Evolutionary conservation across 2,113 vertebrate genomes (phyloP).

Genomic region (Typhlomys cinereus): DNA sequence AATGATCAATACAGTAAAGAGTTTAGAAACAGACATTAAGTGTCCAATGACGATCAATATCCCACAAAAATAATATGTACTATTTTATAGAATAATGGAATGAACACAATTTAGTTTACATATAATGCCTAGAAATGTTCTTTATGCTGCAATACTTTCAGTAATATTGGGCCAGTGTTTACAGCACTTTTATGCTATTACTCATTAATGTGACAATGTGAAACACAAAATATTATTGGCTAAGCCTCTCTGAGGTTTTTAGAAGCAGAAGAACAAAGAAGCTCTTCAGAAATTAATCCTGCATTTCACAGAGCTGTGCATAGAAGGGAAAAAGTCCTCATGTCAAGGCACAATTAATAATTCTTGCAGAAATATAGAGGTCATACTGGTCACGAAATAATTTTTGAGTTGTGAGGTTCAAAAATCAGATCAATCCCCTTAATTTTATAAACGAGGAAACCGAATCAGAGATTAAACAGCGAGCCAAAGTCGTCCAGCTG

Average conservation of each 20-base stretch:
- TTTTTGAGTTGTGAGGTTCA: conserved; percentile 15
- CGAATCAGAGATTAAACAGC: conserved; percentile 31
- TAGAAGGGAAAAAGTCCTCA: background rate
- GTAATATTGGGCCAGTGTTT: background rate
- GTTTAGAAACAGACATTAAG: background rate
- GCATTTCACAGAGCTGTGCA: background rate
- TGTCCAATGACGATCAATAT: background rate
- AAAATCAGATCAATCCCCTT: conserved; percentile 1
- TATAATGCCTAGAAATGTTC: background rate
- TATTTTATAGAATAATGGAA: conserved; percentile 7
- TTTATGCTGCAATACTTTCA: background rate
- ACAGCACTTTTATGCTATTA: background rate
- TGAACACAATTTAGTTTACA: background rate
- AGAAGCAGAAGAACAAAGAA: background rate
- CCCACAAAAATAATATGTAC: background rate
- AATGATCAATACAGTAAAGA: background rate
- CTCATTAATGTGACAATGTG: background rate
- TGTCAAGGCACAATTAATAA: conserved; percentile 14
- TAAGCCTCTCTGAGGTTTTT: background rate
- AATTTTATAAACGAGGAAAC: conserved; percentile 49
- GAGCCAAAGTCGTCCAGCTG: background rate
- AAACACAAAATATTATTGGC: background rate
- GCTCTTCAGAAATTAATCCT: background rate
- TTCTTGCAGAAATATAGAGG: background rate
- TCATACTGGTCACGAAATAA: conserved; percentile 9